These are phyloP conservation scores for Andricus quercusramuli DNA, from an alignment of 2,888 invertebrate species.

Conservation along the genomic window DNA sequence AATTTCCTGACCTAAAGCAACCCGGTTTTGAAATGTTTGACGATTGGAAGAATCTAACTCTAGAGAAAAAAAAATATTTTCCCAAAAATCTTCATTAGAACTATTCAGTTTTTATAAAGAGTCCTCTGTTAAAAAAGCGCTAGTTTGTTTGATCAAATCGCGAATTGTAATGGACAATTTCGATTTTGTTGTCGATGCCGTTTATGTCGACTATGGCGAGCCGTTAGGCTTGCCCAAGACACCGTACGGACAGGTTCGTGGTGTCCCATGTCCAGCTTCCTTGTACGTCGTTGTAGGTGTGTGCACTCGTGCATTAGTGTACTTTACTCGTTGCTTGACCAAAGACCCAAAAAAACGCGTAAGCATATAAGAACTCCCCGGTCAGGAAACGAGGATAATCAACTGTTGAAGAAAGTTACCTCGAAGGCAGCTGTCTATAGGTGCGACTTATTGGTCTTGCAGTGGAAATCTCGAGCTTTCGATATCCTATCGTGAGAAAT, in stretches of 20 bases:
- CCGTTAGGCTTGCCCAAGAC: slow-evolving; percentile 10
- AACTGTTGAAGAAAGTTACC: slow-evolving; percentile 38
- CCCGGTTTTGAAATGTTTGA: too few relatives aligned
- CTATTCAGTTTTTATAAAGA: neutral
- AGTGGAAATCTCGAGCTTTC: slow-evolving; percentile 26
- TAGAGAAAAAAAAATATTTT: too few relatives aligned
- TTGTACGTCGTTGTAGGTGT: slow-evolving; percentile 22
- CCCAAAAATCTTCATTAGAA: too few relatives aligned
- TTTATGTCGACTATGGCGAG: neutral
- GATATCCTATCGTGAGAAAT: neutral
- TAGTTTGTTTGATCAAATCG: neutral
- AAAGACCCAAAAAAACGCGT: slow-evolving; percentile 31
- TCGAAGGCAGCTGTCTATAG: slow-evolving; percentile 14
- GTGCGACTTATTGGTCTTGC: slow-evolving; percentile 2
- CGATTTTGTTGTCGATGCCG: slow-evolving; percentile 1
- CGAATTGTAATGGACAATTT: slow-evolving; percentile 30
- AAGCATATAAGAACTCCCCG: slow-evolving; percentile 21
- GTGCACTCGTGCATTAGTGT: slow-evolving; percentile 19
- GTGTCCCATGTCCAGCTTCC: slow-evolving; percentile 11
- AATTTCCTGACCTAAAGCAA: too few relatives aligned
- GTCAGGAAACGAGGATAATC: slow-evolving; percentile 31
- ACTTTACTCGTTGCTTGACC: slow-evolving; percentile 2
- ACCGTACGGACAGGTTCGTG: neutral
- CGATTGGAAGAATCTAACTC: too few relatives aligned
- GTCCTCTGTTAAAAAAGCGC: neutral